Conservation (phyloP, 2,113 vertebrate species). For the Abramis brama region DNA sequence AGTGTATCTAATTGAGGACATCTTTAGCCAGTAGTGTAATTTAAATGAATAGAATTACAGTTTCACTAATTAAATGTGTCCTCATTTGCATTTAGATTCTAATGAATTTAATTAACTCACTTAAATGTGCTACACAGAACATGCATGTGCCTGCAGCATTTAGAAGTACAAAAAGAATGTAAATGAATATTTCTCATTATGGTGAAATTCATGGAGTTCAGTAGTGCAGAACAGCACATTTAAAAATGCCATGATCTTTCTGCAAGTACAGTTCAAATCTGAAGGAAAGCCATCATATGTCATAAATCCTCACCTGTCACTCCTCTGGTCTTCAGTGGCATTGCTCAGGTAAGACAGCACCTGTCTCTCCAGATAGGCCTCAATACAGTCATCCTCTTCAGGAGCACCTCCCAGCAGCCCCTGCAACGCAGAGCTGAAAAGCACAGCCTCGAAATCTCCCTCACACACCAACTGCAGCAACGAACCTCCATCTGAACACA, state of each 20-base stretch:
- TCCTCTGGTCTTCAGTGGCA: constrained; percentile 67
- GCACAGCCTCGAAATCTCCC: constrained; percentile 81
- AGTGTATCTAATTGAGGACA: background rate
- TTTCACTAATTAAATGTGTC: constrained; percentile 1
- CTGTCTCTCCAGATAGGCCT: constrained; percentile 81
- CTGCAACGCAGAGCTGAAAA: constrained; percentile 76
- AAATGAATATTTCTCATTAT: constrained; percentile 1
- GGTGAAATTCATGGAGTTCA: background rate
- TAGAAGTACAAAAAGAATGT: background rate
- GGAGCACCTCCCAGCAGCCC: constrained; percentile 74
- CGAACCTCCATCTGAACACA: constrained; percentile 74
- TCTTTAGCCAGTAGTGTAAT: constrained; percentile 7
- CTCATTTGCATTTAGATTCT: constrained; percentile 24
- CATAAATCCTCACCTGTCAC: constrained; percentile 77
- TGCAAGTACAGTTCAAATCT: background rate
- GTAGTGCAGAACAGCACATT: background rate
- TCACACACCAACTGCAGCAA: constrained; percentile 82
- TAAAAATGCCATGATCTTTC: background rate
- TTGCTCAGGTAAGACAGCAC: constrained; percentile 80
- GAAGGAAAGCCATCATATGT: background rate
- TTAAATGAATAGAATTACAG: background rate
- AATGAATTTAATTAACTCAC: constrained; percentile 3
- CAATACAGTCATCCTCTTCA: constrained; percentile 77
- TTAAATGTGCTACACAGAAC: background rate
- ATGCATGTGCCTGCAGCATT: background rate